These are phyloP conservation scores for Hydropsyche betteni DNA, from an alignment of 2,888 invertebrate genomes.

Conservation along the genomic window DNA sequence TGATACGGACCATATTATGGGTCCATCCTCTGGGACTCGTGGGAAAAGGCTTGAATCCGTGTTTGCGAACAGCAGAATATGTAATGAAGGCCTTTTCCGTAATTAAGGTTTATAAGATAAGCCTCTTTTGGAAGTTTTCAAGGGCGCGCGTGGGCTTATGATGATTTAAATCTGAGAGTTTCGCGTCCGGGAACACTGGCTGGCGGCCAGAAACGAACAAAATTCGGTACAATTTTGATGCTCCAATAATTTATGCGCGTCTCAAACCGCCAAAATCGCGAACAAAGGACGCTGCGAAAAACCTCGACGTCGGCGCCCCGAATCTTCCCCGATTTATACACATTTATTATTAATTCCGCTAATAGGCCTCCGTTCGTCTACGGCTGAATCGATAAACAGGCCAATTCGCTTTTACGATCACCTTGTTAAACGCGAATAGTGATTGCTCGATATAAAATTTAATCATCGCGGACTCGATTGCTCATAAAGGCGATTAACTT, in stretches of 20 bases:
- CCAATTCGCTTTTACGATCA: constrained; percentile 33
- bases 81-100: constrained; percentile 38
- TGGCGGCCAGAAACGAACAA: constrained; percentile 25
- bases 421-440: constrained; percentile 31
- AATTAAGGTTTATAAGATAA: constrained; percentile 40
- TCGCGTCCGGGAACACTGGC: constrained; percentile 33
- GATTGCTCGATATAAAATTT: constrained; percentile 32
- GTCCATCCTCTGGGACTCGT: not conserved
- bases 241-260: constrained; percentile 38
- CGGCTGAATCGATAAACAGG: constrained; percentile 22
- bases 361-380: constrained; percentile 11
- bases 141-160: constrained; percentile 32
- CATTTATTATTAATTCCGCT: constrained; percentile 21
- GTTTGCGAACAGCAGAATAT: constrained; percentile 31
- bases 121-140: constrained; percentile 37
- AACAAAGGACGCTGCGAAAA: constrained; percentile 20
- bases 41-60: constrained; percentile 6
- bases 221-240: constrained; percentile 38
- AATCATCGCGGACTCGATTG: constrained; percentile 26
- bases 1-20: too few relatives aligned
- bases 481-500: constrained; percentile 31
- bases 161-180: constrained; percentile 36
- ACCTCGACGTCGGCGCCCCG: constrained; percentile 20
- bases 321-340: constrained; percentile 3
- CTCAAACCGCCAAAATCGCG: constrained; percentile 24